These are phyloP conservation scores for Eilema depressum DNA, from an alignment of 2,888 invertebrate genomes.

Conservation along the genomic window DNA sequence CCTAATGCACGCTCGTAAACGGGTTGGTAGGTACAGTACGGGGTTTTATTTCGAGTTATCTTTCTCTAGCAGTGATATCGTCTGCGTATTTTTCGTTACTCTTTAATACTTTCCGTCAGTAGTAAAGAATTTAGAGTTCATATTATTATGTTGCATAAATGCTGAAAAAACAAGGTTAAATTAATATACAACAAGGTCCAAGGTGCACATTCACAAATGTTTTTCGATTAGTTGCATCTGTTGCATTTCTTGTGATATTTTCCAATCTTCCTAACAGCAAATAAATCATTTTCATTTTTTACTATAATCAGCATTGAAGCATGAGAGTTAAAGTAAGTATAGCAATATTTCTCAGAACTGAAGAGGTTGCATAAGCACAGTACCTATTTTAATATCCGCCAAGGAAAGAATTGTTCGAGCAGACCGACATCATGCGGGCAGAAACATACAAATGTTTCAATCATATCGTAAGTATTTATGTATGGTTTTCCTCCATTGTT, in stretches of 20 bases:
- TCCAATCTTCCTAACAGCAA: neutral
- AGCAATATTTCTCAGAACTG: slow-evolving; percentile 1
- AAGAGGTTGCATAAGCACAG: neutral
- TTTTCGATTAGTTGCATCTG: no score
- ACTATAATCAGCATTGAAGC: neutral
- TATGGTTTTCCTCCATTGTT: slow-evolving; percentile 19
- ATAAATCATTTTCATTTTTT: neutral
- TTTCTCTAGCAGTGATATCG: no score
- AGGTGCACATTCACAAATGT: no score
- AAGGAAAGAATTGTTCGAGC: neutral
- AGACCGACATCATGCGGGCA: neutral
- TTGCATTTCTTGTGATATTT: neutral
- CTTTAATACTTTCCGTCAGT: no score
- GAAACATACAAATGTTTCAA: slow-evolving; percentile 12
- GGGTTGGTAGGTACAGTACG: no score
- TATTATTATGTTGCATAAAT: no score
- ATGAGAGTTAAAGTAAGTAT: neutral
- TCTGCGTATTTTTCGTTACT: no score
- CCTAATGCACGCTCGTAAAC: no score
- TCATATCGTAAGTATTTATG: neutral
- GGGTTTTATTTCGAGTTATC: no score
- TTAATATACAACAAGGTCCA: no score
- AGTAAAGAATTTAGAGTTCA: no score
- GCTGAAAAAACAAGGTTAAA: no score
- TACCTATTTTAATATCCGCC: neutral